Percentiles rank a stretch among this genome's conserved stretches.
These are phyloP conservation scores for Troides oblongomaculatus DNA, from an alignment of 2,888 invertebrate genomes.

Conservation along the genomic window DNA sequence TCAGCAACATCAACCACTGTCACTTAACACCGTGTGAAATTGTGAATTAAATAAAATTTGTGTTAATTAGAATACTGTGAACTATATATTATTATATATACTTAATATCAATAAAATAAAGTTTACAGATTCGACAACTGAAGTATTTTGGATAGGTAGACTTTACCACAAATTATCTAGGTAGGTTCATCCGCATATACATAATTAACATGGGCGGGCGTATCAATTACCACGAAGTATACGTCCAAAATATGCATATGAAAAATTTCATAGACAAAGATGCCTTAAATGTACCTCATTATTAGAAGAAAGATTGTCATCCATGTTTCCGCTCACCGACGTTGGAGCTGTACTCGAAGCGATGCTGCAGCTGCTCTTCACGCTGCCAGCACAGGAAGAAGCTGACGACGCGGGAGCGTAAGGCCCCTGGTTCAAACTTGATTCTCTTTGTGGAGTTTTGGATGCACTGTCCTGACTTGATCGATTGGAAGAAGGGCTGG, in stretches of 20 bases:
- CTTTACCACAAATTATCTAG: too few species aligned
- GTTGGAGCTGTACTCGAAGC: slow-evolving; percentile 53
- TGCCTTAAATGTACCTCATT: slow-evolving; percentile 49
- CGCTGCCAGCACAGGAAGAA: slow-evolving; percentile 49
- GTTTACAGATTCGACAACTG: too few species aligned
- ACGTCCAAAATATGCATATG: background rate
- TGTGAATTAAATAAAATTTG: too few species aligned
- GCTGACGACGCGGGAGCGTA: slow-evolving; percentile 65
- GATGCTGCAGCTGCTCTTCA: slow-evolving; percentile 62
- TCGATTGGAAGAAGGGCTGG: slow-evolving; percentile 73
- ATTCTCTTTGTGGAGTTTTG: slow-evolving; percentile 71
- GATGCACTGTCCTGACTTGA: slow-evolving; percentile 71
- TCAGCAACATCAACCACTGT: too few species aligned
- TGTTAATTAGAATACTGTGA: too few species aligned
- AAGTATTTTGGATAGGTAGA: too few species aligned
- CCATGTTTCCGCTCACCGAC: slow-evolving; percentile 46
- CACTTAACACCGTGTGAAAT: too few species aligned
- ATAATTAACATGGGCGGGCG: too few species aligned
- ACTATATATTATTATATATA: too few species aligned
- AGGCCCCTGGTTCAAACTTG: slow-evolving; percentile 56
- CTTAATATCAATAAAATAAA: too few species aligned
- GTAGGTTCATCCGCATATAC: too few species aligned
- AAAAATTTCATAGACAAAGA: too few species aligned
- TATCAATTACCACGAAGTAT: background rate
- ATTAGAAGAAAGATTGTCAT: slow-evolving; percentile 58